Conservation (phyloP, 2,797 vertebrate species). For the Cyclopterus lumpus region DNA sequence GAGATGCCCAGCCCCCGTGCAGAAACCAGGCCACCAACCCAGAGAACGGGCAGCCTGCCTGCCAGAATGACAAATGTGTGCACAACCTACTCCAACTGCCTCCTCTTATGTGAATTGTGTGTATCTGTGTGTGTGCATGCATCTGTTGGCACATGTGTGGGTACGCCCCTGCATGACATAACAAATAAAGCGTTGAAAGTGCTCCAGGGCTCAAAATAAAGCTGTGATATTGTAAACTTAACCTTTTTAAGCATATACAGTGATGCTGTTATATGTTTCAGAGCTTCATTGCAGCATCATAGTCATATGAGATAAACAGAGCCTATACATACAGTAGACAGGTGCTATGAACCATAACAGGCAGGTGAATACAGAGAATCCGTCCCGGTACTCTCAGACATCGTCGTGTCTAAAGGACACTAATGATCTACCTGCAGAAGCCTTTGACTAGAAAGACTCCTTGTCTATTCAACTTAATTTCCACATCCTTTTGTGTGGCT, state of each 20-base stretch:
- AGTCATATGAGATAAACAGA: constrained; percentile 13
- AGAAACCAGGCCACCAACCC: constrained; percentile 84
- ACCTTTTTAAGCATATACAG: not conserved
- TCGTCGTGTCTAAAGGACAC: too few relatives aligned
- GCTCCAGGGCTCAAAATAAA: constrained; percentile 38
- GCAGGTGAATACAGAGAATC: constrained; percentile 52
- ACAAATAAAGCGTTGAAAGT: constrained; percentile 55
- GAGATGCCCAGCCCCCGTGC: constrained; percentile 69
- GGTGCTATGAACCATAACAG: constrained; percentile 61
- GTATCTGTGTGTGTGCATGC: constrained; percentile 2
- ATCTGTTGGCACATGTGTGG: constrained; percentile 41
- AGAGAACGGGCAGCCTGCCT: constrained; percentile 75
- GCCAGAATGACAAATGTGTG: constrained; percentile 84
- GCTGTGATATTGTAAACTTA: constrained; percentile 2
- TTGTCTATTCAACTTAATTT: not conserved
- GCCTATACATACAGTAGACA: constrained; percentile 4
- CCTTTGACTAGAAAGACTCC: not conserved
- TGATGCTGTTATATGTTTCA: constrained; percentile 6
- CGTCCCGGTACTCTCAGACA: too few relatives aligned
- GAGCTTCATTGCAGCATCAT: not conserved
- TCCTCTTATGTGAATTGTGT: constrained; percentile 52
- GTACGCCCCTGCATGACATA: constrained; percentile 33
- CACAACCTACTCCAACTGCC: constrained; percentile 64
- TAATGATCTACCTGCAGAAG: constrained; percentile 13
- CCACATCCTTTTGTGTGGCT: not conserved